Percentiles rank a stretch among this genome's conserved stretches.
These are phyloP conservation scores for Eurois occulta DNA, from an alignment of 2,888 invertebrate species.

Conservation along the genomic window DNA sequence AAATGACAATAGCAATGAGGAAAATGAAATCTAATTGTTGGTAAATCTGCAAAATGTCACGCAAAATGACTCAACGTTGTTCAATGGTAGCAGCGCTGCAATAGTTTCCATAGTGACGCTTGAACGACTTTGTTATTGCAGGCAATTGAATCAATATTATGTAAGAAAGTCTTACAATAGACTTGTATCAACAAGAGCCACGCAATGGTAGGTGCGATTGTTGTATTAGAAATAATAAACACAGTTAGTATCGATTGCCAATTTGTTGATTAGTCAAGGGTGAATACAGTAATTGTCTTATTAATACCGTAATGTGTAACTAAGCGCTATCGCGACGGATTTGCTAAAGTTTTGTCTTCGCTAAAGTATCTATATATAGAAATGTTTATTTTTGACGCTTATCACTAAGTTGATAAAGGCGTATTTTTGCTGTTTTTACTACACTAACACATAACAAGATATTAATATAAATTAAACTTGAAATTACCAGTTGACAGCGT, in stretches of 20 bases:
- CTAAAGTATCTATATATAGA: neutral
- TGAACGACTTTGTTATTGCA: constrained; percentile 27
- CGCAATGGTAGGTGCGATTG: neutral
- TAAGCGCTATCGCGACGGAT: neutral
- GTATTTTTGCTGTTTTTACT: neutral
- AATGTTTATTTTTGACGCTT: neutral
- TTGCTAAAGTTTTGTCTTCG: neutral
- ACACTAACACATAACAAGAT: neutral
- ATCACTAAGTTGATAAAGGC: constrained; percentile 1
- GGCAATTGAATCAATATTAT: constrained; percentile 13
- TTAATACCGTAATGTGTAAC: neutral
- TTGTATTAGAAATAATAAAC: constrained; percentile 13
- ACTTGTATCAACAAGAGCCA: neutral
- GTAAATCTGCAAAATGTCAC: neutral
- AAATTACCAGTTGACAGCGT: no score
- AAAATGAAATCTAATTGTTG: neutral
- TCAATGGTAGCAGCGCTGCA: neutral
- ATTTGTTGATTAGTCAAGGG: constrained; percentile 31
- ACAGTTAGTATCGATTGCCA: neutral
- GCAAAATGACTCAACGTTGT: neutral
- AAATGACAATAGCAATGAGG: neutral
- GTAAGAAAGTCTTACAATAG: neutral
- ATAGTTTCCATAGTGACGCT: constrained; percentile 8
- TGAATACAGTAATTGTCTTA: neutral
- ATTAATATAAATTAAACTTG: neutral